Evolutionary conservation across 2,888 invertebrate genomes (phyloP), one percentile per base, ranked within the genome.

Genomic region (Patella ulyssiponensis): DNA sequence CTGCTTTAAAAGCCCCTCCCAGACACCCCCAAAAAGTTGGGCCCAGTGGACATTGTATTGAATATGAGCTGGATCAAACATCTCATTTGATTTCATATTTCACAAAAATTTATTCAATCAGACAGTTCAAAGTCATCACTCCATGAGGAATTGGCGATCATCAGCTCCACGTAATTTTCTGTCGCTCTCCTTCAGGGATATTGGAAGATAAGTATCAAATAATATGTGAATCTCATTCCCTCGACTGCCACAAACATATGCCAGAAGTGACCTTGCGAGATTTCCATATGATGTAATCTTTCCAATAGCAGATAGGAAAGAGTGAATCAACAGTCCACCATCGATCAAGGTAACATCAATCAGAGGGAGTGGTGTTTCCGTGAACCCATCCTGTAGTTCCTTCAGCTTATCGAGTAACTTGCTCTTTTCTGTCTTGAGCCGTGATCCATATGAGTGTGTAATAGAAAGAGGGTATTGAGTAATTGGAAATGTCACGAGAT

Each of bases 331-430:
- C 23, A 78, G 71, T 71, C 77, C 73, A 72, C 79, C 77, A 64
- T 79, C 79, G 51, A 79, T 77, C 73, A 79, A 54, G n/a, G 76
- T 71, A 20, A 44, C 71, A 78, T 71, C 53, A 52, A 77, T 78
- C 12, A 56, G 27, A 44, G 75, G 72, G 23, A 77, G 33, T 20
- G 33, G 33, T 33, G 33, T 33, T 33, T 58, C 64, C 23, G 53
- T 77, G 58, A 58, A 58, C 7, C 56, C 56, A 3, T 56, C 2
- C 9, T 27, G 53, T n/a, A n/a, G 23, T 70, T 33, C 23, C 44
- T 78, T 76, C 3, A 77, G 78, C 71, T 23, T 71, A 17, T 52
- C 23, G 17, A 77, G 44, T 20, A 78, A 33, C 69, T 56, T 78
- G 58, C 71, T 71, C 73, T 78, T 78, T 15, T 78, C 76, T 9